Percentiles rank a stretch among this genome's conserved stretches.
Conservation (phyloP, 2,888 invertebrate species). For the Marasmarcha lunaedactyla region DNA sequence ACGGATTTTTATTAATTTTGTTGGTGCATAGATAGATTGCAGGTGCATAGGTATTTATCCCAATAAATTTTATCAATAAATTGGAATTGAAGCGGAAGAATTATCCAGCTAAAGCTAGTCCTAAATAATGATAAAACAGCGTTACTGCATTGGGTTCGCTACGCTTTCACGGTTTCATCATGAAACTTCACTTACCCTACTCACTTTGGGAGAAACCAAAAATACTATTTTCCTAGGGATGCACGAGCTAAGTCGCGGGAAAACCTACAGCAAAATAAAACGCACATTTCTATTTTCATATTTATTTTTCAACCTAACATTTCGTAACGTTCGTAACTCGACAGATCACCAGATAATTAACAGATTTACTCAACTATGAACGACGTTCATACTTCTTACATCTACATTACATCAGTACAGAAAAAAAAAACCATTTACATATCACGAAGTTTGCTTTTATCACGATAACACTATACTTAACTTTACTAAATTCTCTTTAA, state of each 20-base stretch:
- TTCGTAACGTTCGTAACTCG: slow-evolving; percentile 59
- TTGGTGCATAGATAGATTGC: too few species aligned
- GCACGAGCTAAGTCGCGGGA: neutral
- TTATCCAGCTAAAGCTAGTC: too few species aligned
- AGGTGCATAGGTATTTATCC: too few species aligned
- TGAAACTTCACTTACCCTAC: too few species aligned
- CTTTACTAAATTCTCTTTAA: slow-evolving; percentile 62
- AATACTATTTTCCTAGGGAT: too few species aligned
- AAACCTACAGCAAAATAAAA: neutral
- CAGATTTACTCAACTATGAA: slow-evolving; percentile 65
- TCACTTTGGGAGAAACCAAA: too few species aligned
- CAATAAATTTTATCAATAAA: too few species aligned
- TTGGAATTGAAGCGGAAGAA: too few species aligned
- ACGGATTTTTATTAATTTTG: too few species aligned
- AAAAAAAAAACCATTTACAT: slow-evolving; percentile 60
- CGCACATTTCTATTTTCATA: slow-evolving; percentile 34
- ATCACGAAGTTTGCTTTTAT: slow-evolving; percentile 66
- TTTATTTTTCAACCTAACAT: slow-evolving; percentile 69
- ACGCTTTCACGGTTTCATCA: too few species aligned
- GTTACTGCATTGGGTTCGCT: too few species aligned
- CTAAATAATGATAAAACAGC: too few species aligned
- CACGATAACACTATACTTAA: slow-evolving; percentile 64
- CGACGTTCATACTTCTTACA: slow-evolving; percentile 66
- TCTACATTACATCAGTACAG: slow-evolving; percentile 63
- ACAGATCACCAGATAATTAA: slow-evolving; percentile 64